Conservation (phyloP, 1,140 invertebrate genomes). For the Eurosta solidaginis region DNA sequence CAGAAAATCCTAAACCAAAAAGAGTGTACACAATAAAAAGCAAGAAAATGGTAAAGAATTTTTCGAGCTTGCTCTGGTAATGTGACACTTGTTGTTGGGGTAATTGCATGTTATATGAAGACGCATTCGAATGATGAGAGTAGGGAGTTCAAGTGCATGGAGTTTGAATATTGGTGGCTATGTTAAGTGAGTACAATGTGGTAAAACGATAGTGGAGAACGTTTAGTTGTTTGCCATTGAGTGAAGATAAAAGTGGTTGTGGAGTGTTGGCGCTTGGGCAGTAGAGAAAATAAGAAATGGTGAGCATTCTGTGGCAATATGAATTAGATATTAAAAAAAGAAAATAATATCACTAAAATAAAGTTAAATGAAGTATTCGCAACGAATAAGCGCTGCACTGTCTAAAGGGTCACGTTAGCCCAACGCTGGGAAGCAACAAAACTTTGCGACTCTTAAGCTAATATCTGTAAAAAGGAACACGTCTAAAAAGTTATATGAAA, state of each 20-base stretch:
- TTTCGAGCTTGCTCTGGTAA: background rate
- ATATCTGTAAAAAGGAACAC: too few species aligned
- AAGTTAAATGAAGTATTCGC: too few species aligned
- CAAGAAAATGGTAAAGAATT: background rate
- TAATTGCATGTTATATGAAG: background rate
- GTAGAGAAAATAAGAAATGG: background rate
- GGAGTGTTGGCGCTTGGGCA: background rate
- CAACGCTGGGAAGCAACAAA: too few species aligned
- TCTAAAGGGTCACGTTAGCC: too few species aligned
- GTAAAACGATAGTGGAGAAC: background rate
- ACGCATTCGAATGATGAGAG: background rate
- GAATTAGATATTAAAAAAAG: too few species aligned
- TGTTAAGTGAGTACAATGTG: background rate
- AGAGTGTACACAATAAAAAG: background rate
- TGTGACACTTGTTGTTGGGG: background rate
- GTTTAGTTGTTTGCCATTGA: background rate
- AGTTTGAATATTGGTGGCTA: background rate
- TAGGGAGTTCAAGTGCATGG: too few species aligned
- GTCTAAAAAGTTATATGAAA: too few species aligned
- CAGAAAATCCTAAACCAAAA: background rate
- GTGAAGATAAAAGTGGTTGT: slow-evolving; percentile 9
- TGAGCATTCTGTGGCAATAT: background rate
- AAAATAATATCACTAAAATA: too few species aligned
- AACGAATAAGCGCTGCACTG: too few species aligned
- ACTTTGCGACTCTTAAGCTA: too few species aligned